A percentile compares a stretch with the other conserved stretches of the same genome.
These are phyloP conservation scores for Myocastor coypus DNA, from an alignment of 2,113 vertebrate species.

Conservation along the genomic window DNA sequence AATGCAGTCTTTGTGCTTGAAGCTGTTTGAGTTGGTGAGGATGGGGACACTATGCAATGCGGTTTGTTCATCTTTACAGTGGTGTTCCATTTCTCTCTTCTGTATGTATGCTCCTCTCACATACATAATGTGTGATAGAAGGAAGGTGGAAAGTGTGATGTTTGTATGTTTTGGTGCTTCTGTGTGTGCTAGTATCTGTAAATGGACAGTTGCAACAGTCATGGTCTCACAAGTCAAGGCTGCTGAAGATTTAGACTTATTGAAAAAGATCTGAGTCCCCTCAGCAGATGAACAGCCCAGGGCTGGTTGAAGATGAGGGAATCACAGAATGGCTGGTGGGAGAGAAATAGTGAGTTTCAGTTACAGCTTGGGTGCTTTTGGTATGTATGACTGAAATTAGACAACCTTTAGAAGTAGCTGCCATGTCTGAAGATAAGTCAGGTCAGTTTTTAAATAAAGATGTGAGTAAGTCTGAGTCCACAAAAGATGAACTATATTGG, in stretches of 20 bases:
- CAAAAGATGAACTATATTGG: background rate
- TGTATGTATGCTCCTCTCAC: background rate
- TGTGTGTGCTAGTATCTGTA: background rate
- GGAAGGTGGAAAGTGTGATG: background rate
- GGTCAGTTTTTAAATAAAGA: background rate
- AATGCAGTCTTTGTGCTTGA: background rate
- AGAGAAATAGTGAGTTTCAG: background rate
- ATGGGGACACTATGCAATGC: background rate
- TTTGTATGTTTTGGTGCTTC: background rate
- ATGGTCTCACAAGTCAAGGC: background rate
- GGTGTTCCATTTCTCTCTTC: background rate
- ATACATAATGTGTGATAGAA: background rate
- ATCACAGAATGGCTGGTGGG: background rate
- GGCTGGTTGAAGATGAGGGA: background rate
- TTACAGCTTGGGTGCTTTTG: background rate
- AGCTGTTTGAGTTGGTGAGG: background rate
- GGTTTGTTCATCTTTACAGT: background rate
- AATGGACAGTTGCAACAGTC: background rate
- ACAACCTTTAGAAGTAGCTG: background rate
- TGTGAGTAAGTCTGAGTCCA: background rate
- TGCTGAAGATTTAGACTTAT: background rate
- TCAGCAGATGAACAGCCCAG: background rate
- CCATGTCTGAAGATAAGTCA: background rate
- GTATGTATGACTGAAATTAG: background rate
- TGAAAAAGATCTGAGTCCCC: background rate